A percentile compares a stretch with the other conserved stretches of the same genome.
Conservation (phyloP, 1,140 invertebrate species). For the Drosophila ogumai region DNA sequence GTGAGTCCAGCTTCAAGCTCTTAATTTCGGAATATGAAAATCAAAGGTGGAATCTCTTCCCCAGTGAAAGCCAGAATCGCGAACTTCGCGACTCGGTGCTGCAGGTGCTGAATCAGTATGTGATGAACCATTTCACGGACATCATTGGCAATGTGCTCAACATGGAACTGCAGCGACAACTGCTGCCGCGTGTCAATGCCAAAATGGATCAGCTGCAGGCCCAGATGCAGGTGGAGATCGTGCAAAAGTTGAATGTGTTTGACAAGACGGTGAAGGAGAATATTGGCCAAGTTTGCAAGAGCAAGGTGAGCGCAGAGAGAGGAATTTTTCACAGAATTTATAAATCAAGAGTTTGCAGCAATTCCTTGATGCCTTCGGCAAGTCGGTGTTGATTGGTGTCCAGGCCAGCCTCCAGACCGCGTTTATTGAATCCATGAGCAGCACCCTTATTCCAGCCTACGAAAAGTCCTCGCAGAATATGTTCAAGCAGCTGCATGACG, state of each 20-base stretch:
- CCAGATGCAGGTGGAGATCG: conserved; percentile 89
- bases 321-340: not conserved
- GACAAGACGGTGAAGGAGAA: conserved; percentile 92
- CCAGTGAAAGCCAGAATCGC: conserved; percentile 79
- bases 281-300: conserved; percentile 91
- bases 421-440: conserved; percentile 90
- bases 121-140: conserved; percentile 85
- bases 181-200: conserved; percentile 86
- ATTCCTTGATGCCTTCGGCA: conserved; percentile 90
- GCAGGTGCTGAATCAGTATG: conserved; percentile 82
- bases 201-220: conserved; percentile 89
- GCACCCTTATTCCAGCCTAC: conserved; percentile 91
- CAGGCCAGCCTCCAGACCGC: conserved; percentile 75
- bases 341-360: conserved; percentile 85
- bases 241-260: conserved; percentile 89
- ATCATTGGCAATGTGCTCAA: conserved; percentile 85
- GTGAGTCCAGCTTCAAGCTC: conserved; percentile 23
- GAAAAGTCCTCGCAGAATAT: conserved; percentile 93
- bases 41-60: not conserved
- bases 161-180: conserved; percentile 85
- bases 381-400: conserved; percentile 87
- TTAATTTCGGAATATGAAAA: not conserved
- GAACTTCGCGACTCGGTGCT: conserved; percentile 85
- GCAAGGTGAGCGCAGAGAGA: conserved; percentile 86
- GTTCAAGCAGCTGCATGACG: conserved; percentile 94